phyloP scores from a whole-genome alignment of 2,797 vertebrate species.

The Clarias fuscus region DNA sequence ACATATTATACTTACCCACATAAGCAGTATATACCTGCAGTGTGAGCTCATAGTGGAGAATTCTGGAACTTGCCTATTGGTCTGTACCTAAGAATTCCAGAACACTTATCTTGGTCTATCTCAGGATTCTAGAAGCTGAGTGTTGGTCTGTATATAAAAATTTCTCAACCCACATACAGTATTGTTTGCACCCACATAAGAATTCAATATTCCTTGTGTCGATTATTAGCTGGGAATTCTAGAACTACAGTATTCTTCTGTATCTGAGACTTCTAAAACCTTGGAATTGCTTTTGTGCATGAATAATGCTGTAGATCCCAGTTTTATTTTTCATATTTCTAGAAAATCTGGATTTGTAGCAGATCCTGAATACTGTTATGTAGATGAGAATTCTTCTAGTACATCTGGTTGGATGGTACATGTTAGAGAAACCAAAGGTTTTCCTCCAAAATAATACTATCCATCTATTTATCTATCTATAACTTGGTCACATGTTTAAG shows the following conservation, averaged over 20 bases:
- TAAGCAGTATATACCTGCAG: not conserved
- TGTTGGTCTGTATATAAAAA: not conserved
- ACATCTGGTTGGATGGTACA: not conserved
- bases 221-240: not conserved
- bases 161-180: not conserved
- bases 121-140: not conserved
- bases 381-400: not conserved
- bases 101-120: not conserved
- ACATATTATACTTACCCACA: not conserved
- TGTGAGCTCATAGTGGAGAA: not conserved
- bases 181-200: not conserved
- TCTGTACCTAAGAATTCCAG: not conserved
- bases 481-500: too few relatives aligned
- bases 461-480: too few relatives aligned
- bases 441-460: too few relatives aligned
- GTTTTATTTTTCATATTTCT: not conserved
- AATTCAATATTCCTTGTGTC: not conserved
- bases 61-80: not conserved
- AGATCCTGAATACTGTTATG: not conserved
- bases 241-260: not conserved
- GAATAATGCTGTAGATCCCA: not conserved
- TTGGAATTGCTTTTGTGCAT: not conserved
- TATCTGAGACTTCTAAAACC: not conserved
- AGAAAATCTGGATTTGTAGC: not conserved
- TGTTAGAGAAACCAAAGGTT: not conserved